Evolutionary conservation across 2,888 invertebrate species (phyloP), one percentile per base, ranked within the genome.

Genomic region (Amorpha juglandis): DNA sequence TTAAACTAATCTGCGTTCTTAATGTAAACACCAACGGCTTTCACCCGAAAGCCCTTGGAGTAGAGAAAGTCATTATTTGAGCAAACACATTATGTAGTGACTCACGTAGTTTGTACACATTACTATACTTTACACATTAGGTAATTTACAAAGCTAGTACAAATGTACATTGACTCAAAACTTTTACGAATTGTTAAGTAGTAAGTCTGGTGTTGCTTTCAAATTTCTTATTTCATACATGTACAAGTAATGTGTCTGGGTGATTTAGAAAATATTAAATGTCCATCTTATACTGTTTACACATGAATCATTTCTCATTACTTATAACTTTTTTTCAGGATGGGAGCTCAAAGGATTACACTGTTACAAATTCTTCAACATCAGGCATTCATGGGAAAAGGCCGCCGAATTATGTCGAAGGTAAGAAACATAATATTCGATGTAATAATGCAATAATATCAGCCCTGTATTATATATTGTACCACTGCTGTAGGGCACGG

Each of bases 281-380:
- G 4, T n/a, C 27, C 2, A 27, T 3, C 4, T 27, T 4, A 27
- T 27, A 27, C n/a, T 16, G 6, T 48, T 48, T 53, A 33, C 11
- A 14, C 14, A 27, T 27, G 27, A 27, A 27, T 27, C 21, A 21
- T 45, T 8, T 19, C 38, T 53, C 19, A 67, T 48, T 65, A 38
- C 21, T 78, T 68, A 79, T 76, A 82, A n/a, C 4, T 88, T 89
- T 81, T 83, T 95, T 95, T 64, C 95, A 98, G 98, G 98, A 84
- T 98, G 98, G 98, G 98, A 98, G 92, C 94, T 98, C 79, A 96
- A 96, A 92, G 98, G 98, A 82, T 95, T 98, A 82, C 95, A 98
- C 91, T 98, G 98, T 94, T 98, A 98, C 94, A 98, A 97, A 95
- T 98, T 97, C 94, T 98, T 98, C 94, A 97, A 97, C 92, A 98